A percentile compares a stretch with the other conserved stretches of the same genome.
These are phyloP conservation scores for Oryzias curvinotus DNA, from an alignment of 2,113 vertebrate genomes.

Conservation along the genomic window DNA sequence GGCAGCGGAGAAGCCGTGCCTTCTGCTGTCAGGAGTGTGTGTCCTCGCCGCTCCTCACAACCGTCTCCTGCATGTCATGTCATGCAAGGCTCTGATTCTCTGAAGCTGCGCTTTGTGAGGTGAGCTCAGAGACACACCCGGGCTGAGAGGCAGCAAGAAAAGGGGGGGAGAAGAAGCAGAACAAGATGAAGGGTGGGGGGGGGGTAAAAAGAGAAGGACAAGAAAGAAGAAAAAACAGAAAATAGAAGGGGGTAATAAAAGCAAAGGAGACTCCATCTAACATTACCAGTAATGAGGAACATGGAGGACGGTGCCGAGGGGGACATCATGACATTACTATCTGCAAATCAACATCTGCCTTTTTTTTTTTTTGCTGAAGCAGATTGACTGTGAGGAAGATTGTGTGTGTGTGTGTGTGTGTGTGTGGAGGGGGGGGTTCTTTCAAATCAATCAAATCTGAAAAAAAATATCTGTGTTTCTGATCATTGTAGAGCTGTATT, in stretches of 20 bases:
- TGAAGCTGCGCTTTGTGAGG: conserved; percentile 69
- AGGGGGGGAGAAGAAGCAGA: conserved; percentile 27
- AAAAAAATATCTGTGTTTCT: not conserved
- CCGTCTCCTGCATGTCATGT: conserved; percentile 72
- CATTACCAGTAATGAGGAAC: conserved; percentile 76
- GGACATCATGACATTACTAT: conserved; percentile 75
- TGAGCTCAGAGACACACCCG: conserved; percentile 68
- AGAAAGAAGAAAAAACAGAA: conserved; percentile 10
- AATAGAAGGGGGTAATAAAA: conserved; percentile 47
- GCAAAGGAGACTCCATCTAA: conserved; percentile 72
- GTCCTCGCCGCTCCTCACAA: conserved; percentile 60
- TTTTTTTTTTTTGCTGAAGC: conserved; percentile 46
- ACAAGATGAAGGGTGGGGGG: too few relatives aligned
- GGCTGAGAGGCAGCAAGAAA: conserved; percentile 35
- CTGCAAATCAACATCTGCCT: conserved; percentile 60
- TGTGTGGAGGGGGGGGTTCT: conserved; percentile 30
- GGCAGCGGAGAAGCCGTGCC: conserved; percentile 62
- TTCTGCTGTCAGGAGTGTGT: conserved; percentile 67
- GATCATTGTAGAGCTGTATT: too few relatives aligned
- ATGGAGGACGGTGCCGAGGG: conserved; percentile 64
- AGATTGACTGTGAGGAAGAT: conserved; percentile 46
- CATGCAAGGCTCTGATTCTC: conserved; percentile 67
- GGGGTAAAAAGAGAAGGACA: conserved; percentile 16
- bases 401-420: too few relatives aligned
- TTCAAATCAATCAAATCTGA: conserved; percentile 7